Evolutionary conservation across 2,888 invertebrate genomes (phyloP).

Genomic region (Scaeva pyrastri): DNA sequence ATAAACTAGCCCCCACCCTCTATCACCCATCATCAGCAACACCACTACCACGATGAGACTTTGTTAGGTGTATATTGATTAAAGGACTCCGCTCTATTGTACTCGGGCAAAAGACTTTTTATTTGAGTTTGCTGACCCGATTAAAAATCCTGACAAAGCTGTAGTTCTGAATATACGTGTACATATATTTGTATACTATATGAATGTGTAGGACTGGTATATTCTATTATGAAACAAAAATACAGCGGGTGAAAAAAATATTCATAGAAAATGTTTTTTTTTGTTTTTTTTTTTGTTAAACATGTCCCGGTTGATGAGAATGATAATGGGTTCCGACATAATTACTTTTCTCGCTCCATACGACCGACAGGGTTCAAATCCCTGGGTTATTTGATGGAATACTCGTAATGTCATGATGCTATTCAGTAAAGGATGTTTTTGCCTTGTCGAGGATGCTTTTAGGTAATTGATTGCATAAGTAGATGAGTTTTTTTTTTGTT

Average conservation of each 20-base stretch:
- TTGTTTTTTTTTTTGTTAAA: slow-evolving; percentile 12
- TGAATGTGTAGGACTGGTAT: slow-evolving; percentile 11
- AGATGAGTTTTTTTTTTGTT: slow-evolving; percentile 56
- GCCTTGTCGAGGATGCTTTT: slow-evolving; percentile 60
- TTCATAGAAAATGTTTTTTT: slow-evolving; percentile 14
- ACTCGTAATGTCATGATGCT: slow-evolving; percentile 2
- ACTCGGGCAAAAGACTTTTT: slow-evolving; percentile 48
- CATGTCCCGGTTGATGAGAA: slow-evolving; percentile 59
- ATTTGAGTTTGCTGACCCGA: slow-evolving; percentile 64
- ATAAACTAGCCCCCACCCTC: background rate
- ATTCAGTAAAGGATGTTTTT: slow-evolving; percentile 43
- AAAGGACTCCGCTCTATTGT: slow-evolving; percentile 61
- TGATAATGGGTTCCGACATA: slow-evolving; percentile 71
- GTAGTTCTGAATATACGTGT: slow-evolving; percentile 13
- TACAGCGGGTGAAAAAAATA: slow-evolving; percentile 30
- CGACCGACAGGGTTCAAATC: slow-evolving; percentile 54
- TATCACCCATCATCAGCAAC: background rate
- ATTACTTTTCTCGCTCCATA: slow-evolving; percentile 66
- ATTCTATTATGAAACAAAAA: slow-evolving; percentile 25
- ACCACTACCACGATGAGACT: background rate
- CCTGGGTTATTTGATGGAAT: slow-evolving; percentile 51
- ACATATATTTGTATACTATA: background rate
- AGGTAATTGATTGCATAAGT: slow-evolving; percentile 68
- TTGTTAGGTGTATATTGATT: slow-evolving; percentile 58
- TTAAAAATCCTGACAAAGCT: slow-evolving; percentile 59